Evolutionary conservation across 2,113 vertebrate species (phyloP), one percentile per base, ranked within the genome.

Genomic region (Plestiodon gilberti): DNA sequence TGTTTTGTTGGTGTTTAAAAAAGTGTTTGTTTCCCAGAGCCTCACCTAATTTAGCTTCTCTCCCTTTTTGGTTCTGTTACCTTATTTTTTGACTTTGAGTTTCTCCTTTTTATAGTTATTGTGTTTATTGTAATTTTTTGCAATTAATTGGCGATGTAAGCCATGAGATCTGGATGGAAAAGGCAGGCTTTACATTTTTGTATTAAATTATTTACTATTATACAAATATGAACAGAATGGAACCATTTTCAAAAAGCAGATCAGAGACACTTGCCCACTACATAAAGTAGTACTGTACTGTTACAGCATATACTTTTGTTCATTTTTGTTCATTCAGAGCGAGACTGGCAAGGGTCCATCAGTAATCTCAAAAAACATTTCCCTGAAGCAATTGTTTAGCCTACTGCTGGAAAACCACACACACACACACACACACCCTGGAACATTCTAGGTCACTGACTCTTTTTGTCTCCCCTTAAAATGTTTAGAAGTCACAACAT

Each of bases 351-450:
- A 90, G 57, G 0, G 1, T 22, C 89, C 86, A 78, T 62, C 25
- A 2, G 69, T 69, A 85, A 85, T 15, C 59, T 84, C 1, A 2
- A 18, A 81, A 84, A 30, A 6, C 67, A 48, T 28, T 67, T 86
- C 25, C 78, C 59, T 0, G 0, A 4, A 82, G 64, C 11, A 15
- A 35, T 23, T 1, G 0, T 1, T 0, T 77, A 0, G 0, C 40
- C 78, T 62, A 23, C 40, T 28, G 17, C 62, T 5, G 18, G 76
- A 77, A 61, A 74, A 17, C 1, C 3, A n/a, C 8, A 0, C 0
- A 0, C 11, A 57, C 2, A 55, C 6, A 57, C 11, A 57, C 11
- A 57, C 11, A 57, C 5, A 9, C 55, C 17, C 17, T 0, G 76
- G 2, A 48, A 83, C 14, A 2, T 25, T 87, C 0, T 0, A 38